Base-by-base conservation (phyloP, 2,797 vertebrate species). In the Champsocephalus gunnari region DNA sequence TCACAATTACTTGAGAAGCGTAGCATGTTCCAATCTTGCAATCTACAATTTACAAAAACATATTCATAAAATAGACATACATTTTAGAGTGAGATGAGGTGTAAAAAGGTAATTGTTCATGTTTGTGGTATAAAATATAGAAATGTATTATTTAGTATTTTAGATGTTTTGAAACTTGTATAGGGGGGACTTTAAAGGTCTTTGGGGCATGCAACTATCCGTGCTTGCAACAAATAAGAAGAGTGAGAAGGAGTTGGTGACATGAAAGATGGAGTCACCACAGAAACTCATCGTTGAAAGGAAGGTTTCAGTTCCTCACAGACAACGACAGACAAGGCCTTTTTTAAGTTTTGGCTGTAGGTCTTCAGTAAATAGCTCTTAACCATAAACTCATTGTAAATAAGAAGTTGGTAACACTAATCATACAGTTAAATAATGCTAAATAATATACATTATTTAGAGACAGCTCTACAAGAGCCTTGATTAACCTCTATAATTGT, bases 251-350 rank as follows among this genome's bases (percentile, higher is more conserved):
- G 51, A 51, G 32, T 19, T 16, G 17, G 5, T 7, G 38, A 47
- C 11, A 24, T 32, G 13, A 54, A 19, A 47, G 16, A 16, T 48
- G 19, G 11, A 10, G 24, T n/a, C 43, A 3, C 9, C 10, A 61
- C 10, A 45, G 10, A 34, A 50, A 44, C 32, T 54, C 24, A 16
- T 10, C 0, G 0, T 19, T 64, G 9, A 48, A 12, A 44, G 32
- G 12, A 2, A 64, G 4, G 60, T 54, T 62, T 69, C 69, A 21
- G 12, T 70, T 65, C 60, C n/a, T 43, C 4, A 19, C 3, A 43
- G 44, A 51, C 32, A 71, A 9, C 47, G 3, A 28, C 19, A 12
- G 51, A 44, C 13, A 6, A 13, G 17, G 6, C 3, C 2, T 32
- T 66, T 41, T 48, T 53, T 5, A n/a, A 50, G n/a, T 9, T 53